Evolutionary conservation across 2,113 vertebrate species (phyloP).

Genomic region (Nicator chloris): DNA sequence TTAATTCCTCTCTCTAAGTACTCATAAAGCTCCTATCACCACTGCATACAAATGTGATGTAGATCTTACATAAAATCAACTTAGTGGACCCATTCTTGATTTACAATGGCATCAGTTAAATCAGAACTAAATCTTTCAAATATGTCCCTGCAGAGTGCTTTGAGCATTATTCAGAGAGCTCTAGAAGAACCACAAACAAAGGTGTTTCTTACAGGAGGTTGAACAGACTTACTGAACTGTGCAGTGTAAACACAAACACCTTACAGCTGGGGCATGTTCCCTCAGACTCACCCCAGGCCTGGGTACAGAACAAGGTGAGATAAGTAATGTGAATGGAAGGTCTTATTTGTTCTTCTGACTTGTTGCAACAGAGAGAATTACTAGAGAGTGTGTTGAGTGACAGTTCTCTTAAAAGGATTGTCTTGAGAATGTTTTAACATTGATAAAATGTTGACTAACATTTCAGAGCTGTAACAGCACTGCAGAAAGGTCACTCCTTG

Average conservation of each 20-base stretch:
- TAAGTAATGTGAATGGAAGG: not conserved
- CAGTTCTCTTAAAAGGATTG: not conserved
- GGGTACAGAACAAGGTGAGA: not conserved
- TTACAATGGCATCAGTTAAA: not conserved
- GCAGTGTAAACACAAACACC: not conserved
- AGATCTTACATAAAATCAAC: not conserved
- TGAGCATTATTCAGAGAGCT: not conserved
- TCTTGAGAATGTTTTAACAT: not conserved
- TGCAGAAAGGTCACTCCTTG: not conserved
- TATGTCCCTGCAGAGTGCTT: not conserved
- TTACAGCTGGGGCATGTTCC: not conserved
- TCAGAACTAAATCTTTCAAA: not conserved
- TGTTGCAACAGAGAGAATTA: constrained; percentile 7
- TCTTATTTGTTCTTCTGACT: constrained; percentile 9
- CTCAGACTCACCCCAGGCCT: not conserved
- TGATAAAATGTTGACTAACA: not conserved
- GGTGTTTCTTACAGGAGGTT: not conserved
- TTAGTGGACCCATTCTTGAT: not conserved
- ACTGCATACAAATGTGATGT: not conserved
- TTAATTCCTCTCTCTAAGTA: not conserved
- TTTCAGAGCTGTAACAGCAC: not conserved
- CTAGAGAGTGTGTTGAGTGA: constrained; percentile 24
- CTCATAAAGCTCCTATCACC: not conserved
- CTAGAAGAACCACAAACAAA: not conserved
- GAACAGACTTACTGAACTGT: not conserved